Evolutionary conservation across 1,140 invertebrate genomes (phyloP), one percentile per base, ranked within the genome.

Genomic region (Orchestia grillus): DNA sequence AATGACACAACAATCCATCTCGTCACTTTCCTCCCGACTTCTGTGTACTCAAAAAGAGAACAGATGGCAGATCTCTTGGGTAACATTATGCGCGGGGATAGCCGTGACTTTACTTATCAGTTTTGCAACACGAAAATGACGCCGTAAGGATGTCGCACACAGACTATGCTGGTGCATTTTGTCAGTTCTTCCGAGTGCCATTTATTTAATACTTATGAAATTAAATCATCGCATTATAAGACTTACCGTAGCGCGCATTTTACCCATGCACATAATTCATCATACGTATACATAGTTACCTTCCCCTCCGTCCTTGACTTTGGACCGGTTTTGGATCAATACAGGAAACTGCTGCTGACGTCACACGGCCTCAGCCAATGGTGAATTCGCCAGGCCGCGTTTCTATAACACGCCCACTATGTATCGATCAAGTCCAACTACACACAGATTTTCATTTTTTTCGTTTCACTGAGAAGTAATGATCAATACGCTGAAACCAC

Each of bases 231-330:
- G 11, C 3, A 23, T 28, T 23, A 15, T 77, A 36, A 77, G 62
- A 3, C 3, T 28, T 77, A 77, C 3, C 15, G 36, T 23, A 77
- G 62, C 62, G 36, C 28, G 36, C n/a, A n/a, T n/a, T 77, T 77
- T 77, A 36, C 28, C 47, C 28, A 77, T 77, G 28, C 11, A 77
- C 36, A 77, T 77, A 36, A 77, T 77, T 77, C 28, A 77, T 3
- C 62, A 23, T 36, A 77, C 15, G 62, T 77, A 3, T 23, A 77
- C 36, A 6, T 8, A 40, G 8, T 44, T 45, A 42, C 4, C 92
- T 44, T 44, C 92, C 44, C 92, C 43, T 94, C 44, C 44, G 92
- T 94, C 92, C 92, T 94, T 94, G 92, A 94, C 43, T 94, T 91
- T 94, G 40, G 92, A 47, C 92, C 41, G 36, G 43, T 94, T 94